These are phyloP conservation scores for Zoroaster sp. DNA, from an alignment of 53 echinoderm and acorn worm species.

Conservation along the genomic window DNA sequence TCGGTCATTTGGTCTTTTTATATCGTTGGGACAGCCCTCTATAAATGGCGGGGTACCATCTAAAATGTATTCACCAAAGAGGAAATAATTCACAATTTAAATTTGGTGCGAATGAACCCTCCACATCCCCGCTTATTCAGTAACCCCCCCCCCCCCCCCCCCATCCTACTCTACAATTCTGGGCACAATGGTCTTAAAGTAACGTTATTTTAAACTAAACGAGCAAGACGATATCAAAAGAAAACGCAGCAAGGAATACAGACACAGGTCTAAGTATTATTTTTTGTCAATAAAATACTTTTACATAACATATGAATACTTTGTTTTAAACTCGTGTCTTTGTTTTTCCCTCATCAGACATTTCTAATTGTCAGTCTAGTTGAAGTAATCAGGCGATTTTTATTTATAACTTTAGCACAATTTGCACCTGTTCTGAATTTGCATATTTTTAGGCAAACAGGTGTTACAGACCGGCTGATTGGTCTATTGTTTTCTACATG, in stretches of 20 bases:
- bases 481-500: background rate
- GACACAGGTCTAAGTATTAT: no score
- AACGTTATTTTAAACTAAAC: no score
- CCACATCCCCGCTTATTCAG: background rate
- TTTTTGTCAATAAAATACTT: background rate
- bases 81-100: background rate
- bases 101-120: background rate
- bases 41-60: slow-evolving; percentile 47
- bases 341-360: background rate
- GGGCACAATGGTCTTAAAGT: no score
- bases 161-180: no score
- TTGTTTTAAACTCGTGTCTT: background rate
- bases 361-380: no score
- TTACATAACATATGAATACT: background rate
- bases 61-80: background rate
- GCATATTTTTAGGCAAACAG: background rate
- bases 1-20: slow-evolving; percentile 24
- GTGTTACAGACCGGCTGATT: background rate
- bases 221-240: no score
- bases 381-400: no score
- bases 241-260: no score
- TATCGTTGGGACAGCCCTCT: slow-evolving; percentile 39
- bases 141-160: no score
- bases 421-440: background rate
- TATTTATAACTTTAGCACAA: background rate